phyloP scores from a whole-genome alignment of 2,797 vertebrate species.

The Glossophaga mutica region DNA sequence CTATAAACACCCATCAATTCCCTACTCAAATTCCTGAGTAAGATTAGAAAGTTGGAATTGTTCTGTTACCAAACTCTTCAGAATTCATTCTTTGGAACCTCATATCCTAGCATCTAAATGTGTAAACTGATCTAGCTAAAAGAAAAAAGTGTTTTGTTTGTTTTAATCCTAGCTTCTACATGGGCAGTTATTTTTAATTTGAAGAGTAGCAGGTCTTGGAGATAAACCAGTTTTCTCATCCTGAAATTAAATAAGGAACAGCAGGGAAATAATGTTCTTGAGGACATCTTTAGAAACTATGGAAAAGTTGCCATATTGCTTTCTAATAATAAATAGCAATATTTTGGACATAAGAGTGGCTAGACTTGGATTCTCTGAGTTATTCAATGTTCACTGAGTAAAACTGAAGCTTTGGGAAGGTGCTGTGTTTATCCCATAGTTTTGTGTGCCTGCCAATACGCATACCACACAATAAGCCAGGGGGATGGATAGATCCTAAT shows the following conservation, averaged over 20 bases:
- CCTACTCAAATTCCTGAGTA: neutral
- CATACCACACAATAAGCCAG: neutral
- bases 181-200: constrained; percentile 30
- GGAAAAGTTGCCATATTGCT: neutral
- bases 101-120: neutral
- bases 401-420: neutral
- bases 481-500: neutral
- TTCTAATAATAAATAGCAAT: neutral
- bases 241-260: constrained; percentile 3
- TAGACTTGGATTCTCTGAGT: neutral
- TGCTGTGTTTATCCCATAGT: neutral
- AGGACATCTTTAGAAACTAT: neutral
- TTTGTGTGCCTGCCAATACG: neutral
- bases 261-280: neutral
- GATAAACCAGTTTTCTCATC: neutral
- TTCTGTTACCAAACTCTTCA: neutral
- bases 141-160: neutral
- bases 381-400: neutral
- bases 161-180: neutral
- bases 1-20: neutral
- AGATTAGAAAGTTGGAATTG: neutral
- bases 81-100: neutral
- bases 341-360: neutral
- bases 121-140: neutral
- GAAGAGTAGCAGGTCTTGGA: neutral